phyloP scores from a whole-genome alignment of 2,888 invertebrate genomes.

The Caenorhabditis doughertyi region DNA sequence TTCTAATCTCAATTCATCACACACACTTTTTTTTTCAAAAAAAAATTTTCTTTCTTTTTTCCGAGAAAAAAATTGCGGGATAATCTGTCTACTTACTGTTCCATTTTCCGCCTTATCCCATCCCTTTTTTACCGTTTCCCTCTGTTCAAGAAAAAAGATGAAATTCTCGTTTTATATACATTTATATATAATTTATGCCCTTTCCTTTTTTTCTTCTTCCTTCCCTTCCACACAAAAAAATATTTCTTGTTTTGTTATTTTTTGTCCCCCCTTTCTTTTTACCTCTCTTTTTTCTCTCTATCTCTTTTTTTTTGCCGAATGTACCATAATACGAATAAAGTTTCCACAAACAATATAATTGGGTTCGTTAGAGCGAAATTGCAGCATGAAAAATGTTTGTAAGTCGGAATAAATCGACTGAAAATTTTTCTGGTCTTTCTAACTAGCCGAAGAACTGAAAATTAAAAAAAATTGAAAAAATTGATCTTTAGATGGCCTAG shows the following conservation, averaged over 20 bases:
- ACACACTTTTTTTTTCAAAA: constrained; percentile 19
- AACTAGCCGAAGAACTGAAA: no score
- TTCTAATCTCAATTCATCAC: constrained; percentile 46
- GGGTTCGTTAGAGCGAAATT: no score
- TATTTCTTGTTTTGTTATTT: constrained; percentile 43
- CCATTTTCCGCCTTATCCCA: neutral
- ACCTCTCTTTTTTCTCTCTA: no score
- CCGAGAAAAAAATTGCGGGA: constrained; percentile 37
- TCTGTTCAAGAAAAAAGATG: neutral
- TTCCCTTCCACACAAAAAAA: no score
- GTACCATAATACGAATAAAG: constrained; percentile 57
- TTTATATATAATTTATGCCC: constrained; percentile 54
- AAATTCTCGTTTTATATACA: constrained; percentile 29
- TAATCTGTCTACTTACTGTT: constrained; percentile 19
- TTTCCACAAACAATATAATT: no score
- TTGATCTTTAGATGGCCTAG: no score
- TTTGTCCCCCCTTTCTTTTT: no score
- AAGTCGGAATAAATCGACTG: constrained; percentile 4
- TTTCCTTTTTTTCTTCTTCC: neutral
- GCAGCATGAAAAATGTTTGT: no score
- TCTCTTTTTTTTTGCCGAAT: constrained; percentile 51
- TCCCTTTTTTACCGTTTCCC: neutral
- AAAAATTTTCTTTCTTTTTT: constrained; percentile 16
- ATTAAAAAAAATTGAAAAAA: no score
- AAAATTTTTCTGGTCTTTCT: neutral